These are phyloP conservation scores for Pica pica DNA, from an alignment of 2,113 vertebrate genomes.

Conservation along the genomic window DNA sequence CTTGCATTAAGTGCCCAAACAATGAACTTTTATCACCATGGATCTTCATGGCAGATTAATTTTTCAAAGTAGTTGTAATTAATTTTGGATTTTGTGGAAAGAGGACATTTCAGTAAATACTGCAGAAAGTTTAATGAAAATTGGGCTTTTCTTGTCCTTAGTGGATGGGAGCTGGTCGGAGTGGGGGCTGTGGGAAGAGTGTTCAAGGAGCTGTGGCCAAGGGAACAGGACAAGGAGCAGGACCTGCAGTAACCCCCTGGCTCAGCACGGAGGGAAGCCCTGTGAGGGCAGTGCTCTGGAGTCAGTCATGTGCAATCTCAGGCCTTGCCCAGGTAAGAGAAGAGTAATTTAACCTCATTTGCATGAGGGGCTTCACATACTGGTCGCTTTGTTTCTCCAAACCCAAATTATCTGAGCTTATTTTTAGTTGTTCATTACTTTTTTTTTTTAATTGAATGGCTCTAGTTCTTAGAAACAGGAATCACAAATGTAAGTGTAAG, in stretches of 20 bases:
- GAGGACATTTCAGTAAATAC: neutral
- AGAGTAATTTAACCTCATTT: neutral
- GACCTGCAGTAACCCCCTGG: constrained; percentile 80
- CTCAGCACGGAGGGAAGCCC: constrained; percentile 80
- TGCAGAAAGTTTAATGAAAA: neutral
- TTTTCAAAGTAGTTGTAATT: neutral
- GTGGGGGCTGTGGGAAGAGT: constrained; percentile 93
- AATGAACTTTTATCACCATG: too few relatives aligned
- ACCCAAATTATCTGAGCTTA: neutral
- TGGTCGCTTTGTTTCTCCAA: neutral
- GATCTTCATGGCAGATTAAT: neutral
- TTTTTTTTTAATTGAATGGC: neutral
- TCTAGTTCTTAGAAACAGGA: neutral
- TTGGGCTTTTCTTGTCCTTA: constrained; percentile 33
- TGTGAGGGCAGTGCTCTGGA: constrained; percentile 87
- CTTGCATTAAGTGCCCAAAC: neutral
- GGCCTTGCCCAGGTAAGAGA: constrained; percentile 87
- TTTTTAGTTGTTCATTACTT: neutral
- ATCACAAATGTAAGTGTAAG: neutral
- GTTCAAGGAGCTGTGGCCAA: constrained; percentile 87
- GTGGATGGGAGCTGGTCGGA: constrained; percentile 93
- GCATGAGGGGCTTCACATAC: neutral
- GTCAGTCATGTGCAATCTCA: constrained; percentile 81
- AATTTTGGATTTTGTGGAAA: neutral
- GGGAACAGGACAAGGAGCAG: constrained; percentile 89